phyloP scores from a whole-genome alignment of 1,140 invertebrate genomes.

The Babylonia areolata region DNA sequence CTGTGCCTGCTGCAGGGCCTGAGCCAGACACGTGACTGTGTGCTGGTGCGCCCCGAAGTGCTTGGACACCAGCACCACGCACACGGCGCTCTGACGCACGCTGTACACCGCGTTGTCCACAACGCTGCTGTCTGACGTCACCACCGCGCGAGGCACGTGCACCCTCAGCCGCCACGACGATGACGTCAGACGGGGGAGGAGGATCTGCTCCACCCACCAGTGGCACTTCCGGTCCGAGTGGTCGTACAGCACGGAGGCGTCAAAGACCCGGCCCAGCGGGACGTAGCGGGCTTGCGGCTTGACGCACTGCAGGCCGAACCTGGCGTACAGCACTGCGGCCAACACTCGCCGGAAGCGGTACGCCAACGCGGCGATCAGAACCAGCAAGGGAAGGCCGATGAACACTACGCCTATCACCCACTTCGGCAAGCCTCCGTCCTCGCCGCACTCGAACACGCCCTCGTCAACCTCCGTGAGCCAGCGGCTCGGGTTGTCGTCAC shows the following conservation, averaged over 20 bases:
- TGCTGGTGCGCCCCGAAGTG: constrained; percentile 34
- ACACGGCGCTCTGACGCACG: constrained; percentile 17
- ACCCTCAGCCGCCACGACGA: constrained; percentile 8
- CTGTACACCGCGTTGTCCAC: constrained; percentile 28
- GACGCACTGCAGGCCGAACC: constrained; percentile 17
- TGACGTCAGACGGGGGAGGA: constrained; percentile 17
- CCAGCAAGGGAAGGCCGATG: not conserved
- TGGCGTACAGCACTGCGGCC: constrained; percentile 18
- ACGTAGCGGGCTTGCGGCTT: not conserved
- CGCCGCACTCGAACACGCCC: not conserved
- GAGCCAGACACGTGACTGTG: not conserved
- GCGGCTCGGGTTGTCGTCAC: not conserved
- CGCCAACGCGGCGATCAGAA: not conserved
- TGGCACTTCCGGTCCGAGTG: constrained; percentile 35
- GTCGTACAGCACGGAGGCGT: constrained; percentile 27
- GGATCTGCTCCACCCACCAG: constrained; percentile 38
- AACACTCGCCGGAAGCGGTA: constrained; percentile 14
- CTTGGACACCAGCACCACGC: constrained; percentile 27
- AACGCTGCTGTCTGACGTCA: not conserved
- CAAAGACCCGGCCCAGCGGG: not conserved
- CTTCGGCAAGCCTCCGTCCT: not conserved
- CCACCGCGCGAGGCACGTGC: constrained; percentile 11
- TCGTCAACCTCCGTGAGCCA: not conserved
- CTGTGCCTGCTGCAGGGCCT: constrained; percentile 21
- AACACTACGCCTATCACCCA: not conserved